These are phyloP conservation scores for Neofelis nebulosa DNA, from an alignment of 2,113 vertebrate genomes.

Conservation along the genomic window DNA sequence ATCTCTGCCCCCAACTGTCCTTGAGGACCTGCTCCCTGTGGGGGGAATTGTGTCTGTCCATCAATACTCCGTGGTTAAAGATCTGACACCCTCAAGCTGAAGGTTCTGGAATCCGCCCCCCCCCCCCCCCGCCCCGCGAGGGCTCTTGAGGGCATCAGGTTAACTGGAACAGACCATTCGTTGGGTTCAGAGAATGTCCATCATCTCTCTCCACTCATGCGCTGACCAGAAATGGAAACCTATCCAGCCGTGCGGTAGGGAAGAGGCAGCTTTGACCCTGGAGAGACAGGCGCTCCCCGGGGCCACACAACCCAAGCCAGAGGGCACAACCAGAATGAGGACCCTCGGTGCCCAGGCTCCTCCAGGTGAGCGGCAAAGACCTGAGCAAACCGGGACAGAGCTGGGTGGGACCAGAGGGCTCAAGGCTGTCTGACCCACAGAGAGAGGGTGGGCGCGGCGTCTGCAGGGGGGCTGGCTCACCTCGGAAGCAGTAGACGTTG, in stretches of 20 bases:
- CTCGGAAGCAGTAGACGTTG: constrained; percentile 94
- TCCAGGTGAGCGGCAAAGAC: background rate
- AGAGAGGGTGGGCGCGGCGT: background rate
- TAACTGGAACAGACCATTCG: background rate
- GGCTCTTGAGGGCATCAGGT: background rate
- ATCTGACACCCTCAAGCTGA: background rate
- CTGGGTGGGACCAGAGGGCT: too few relatives aligned
- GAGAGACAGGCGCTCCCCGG: background rate
- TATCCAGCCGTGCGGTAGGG: background rate
- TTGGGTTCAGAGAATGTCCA: background rate
- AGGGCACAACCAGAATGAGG: background rate
- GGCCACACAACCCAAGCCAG: background rate
- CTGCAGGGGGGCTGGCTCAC: constrained; percentile 79
- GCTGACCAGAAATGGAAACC: background rate
- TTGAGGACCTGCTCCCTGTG: background rate
- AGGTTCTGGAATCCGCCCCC: background rate
- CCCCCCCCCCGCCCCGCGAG: background rate
- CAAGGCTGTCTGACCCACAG: background rate
- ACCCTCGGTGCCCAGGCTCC: background rate
- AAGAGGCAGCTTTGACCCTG: background rate
- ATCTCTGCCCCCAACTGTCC: background rate
- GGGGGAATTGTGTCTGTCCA: background rate
- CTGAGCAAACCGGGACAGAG: background rate
- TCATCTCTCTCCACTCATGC: background rate
- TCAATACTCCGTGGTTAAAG: background rate